These are phyloP conservation scores for Drosophila lacertosa DNA, from an alignment of 1,140 invertebrate species.

Conservation along the genomic window DNA sequence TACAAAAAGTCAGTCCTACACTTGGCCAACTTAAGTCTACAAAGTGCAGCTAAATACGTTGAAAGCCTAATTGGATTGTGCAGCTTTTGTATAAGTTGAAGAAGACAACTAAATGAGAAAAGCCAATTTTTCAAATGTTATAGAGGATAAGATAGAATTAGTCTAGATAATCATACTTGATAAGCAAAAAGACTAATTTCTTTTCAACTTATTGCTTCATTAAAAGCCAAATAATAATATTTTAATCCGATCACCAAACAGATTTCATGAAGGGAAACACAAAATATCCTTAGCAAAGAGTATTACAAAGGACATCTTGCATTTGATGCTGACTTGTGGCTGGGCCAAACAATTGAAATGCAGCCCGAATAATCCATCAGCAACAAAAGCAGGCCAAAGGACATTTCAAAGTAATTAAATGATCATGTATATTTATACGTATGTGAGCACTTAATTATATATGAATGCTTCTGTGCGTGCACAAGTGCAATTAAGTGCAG, in stretches of 20 bases:
- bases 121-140: not conserved
- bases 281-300: not conserved
- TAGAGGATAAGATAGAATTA: too few relatives aligned
- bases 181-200: too few relatives aligned
- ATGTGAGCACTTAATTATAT: slow-evolving; percentile 24
- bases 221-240: too few relatives aligned
- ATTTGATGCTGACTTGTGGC: not conserved
- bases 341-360: slow-evolving; percentile 21
- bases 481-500: slow-evolving; percentile 57
- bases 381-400: slow-evolving; percentile 43
- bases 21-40: slow-evolving; percentile 12
- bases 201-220: too few relatives aligned
- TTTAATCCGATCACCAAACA: too few relatives aligned
- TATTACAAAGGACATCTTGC: not conserved
- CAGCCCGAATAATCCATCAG: slow-evolving; percentile 31
- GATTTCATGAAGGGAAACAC: too few relatives aligned
- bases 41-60: slow-evolving; percentile 22
- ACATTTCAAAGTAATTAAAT: slow-evolving; percentile 66
- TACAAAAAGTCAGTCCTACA: slow-evolving; percentile 51
- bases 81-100: slow-evolving; percentile 3
- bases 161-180: too few relatives aligned
- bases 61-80: slow-evolving; percentile 25
- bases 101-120: not conserved
- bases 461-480: not conserved
- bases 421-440: slow-evolving; percentile 50